Evolutionary conservation across 2,113 vertebrate genomes (phyloP), one percentile per base, ranked within the genome.

Genomic region (Grallaria varia): DNA sequence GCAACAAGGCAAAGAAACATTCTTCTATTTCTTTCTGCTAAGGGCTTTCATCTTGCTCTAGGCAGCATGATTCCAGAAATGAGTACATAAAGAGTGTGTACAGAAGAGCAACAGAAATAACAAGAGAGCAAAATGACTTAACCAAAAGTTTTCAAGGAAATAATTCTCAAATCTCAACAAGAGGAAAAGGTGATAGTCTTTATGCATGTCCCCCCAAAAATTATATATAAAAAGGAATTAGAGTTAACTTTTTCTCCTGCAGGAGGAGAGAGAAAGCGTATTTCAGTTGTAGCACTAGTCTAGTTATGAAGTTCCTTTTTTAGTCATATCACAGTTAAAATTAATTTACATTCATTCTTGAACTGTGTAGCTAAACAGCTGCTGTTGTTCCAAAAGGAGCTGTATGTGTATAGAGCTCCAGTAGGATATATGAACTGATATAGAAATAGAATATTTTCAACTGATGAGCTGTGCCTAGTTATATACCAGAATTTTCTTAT

Each of bases 41-140:
- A 25, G 8, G 12, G 8, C 20, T 81, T 69, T 6, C 2, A 2
- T 84, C 9, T 75, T 4, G 9, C 7, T 39, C 12, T 33, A 58
- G 50, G 28, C 31, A 44, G 9, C 5, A 24, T 10, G 39, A 1
- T 81, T 91, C 40, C 35, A 84, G 50, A 91, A 93, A 62, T 14
- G 7, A 1, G 2, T 49, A 69, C 31, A 39, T 23, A 24, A 83
- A 80, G 7, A 55, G 52, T 37, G 39, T 75, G 28, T 12, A 24
- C 5, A 28, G 23, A 71, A 55, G 12, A 90, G 17, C 9, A 69
- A n/a, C 15, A 44, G 55, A 78, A 81, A 44, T 60, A 78, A 53
- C 0, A 0, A 52, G 14, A 49, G 16, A 33, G 1, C 3, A 74
- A 84, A 77, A 81, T n/a, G 0, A 40, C 35, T 37, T 74, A 27